Evolutionary conservation across 1,140 invertebrate genomes (phyloP).

Genomic region (Anoplolepis gracilipes): DNA sequence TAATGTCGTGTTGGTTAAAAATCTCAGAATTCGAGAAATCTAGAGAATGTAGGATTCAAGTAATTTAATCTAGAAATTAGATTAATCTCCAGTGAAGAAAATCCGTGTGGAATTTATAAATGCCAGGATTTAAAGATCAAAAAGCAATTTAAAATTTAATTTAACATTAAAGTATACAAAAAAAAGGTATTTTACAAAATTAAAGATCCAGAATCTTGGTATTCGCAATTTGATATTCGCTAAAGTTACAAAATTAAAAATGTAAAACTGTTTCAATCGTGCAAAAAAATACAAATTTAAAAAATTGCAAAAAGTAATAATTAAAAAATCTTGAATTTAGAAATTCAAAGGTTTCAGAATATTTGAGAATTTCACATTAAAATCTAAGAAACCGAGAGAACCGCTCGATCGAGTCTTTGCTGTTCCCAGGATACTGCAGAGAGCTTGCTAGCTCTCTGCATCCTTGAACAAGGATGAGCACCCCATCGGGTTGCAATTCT

Average conservation of each 20-base stretch:
- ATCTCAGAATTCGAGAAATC: conserved; percentile 31
- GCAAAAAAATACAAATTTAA: neutral
- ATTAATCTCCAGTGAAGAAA: conserved; percentile 2
- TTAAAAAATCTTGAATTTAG: conserved; percentile 8
- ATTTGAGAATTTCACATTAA: neutral
- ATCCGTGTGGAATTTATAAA: neutral
- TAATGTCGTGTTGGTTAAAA: neutral
- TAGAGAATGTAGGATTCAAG: conserved; percentile 38
- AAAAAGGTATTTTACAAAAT: neutral
- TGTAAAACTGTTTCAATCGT: neutral
- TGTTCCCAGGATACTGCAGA: conserved; percentile 16
- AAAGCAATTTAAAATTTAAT: neutral
- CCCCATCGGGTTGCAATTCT: conserved; percentile 14
- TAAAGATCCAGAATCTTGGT: neutral
- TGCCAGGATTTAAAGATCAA: neutral
- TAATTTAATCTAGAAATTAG: conserved; percentile 45
- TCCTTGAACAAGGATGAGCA: conserved; percentile 24
- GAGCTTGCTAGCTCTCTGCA: conserved; percentile 16
- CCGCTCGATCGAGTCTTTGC: neutral
- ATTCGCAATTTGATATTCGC: neutral
- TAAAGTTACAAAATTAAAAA: neutral
- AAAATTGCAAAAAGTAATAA: neutral
- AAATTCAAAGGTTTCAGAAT: neutral
- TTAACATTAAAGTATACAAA: neutral
- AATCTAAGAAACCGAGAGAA: conserved; percentile 7